Percentiles rank a stretch among this genome's conserved stretches.
These are phyloP conservation scores for Himalopsyche kuldschensis DNA, from an alignment of 2,888 invertebrate genomes.

Conservation along the genomic window DNA sequence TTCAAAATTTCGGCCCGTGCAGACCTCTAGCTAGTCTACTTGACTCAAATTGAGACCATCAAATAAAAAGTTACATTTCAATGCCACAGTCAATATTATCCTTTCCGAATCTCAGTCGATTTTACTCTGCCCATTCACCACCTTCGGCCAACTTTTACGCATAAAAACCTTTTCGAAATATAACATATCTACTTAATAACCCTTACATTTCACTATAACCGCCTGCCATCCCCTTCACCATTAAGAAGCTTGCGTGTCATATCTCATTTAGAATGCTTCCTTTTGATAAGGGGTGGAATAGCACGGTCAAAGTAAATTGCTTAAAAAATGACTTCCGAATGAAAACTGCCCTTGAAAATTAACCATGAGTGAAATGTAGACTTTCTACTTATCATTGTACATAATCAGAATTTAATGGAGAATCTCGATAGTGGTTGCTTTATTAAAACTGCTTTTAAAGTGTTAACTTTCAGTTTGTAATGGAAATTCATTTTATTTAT, in stretches of 20 bases:
- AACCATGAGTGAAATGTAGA: background rate
- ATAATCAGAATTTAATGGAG: too few species aligned
- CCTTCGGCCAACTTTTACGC: background rate
- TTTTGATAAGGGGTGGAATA: background rate
- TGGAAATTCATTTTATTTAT: too few species aligned
- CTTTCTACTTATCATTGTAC: background rate
- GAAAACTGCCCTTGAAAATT: background rate
- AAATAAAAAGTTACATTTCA: background rate
- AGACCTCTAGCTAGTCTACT: too few species aligned
- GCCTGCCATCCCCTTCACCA: background rate
- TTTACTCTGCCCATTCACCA: background rate
- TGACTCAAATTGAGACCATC: background rate
- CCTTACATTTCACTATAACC: background rate
- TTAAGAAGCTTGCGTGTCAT: background rate
- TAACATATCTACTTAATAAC: background rate
- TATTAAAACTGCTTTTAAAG: too few species aligned
- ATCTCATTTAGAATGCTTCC: background rate
- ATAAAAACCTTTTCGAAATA: background rate
- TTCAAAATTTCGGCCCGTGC: too few species aligned
- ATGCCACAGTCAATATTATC: background rate
- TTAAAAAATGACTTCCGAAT: background rate
- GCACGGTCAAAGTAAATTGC: background rate
- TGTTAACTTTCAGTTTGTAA: too few species aligned
- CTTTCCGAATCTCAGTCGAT: background rate
- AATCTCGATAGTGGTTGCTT: too few species aligned